Percentiles rank a stretch among this genome's conserved stretches.
phyloP scores from a whole-genome alignment of 2,888 invertebrate genomes.

The Labia minor region DNA sequence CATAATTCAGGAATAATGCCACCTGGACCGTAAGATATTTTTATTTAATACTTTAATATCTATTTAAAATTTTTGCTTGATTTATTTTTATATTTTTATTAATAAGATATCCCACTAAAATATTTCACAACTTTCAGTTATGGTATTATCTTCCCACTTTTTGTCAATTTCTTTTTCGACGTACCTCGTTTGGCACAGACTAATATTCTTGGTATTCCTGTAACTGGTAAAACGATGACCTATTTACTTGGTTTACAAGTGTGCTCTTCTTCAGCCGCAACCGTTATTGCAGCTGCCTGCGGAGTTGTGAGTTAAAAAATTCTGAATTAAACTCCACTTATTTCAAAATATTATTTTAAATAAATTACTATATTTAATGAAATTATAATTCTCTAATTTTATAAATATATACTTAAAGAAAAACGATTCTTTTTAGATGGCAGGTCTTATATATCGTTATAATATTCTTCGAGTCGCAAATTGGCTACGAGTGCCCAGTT shows the following conservation, averaged over 20 bases:
- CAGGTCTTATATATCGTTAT: constrained; percentile 33
- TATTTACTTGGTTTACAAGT: constrained; percentile 43
- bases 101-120: background rate
- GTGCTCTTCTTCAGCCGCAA: constrained; percentile 34
- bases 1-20: constrained; percentile 35
- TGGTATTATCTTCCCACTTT: constrained; percentile 40
- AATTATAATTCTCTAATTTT: background rate
- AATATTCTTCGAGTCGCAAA: constrained; percentile 36
- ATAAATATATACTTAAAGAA: too few relatives aligned
- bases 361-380: background rate
- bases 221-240: constrained; percentile 43
- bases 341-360: background rate
- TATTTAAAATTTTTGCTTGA: too few relatives aligned
- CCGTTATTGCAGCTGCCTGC: constrained; percentile 35
- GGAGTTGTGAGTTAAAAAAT: constrained; percentile 39
- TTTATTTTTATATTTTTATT: too few relatives aligned
- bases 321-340: background rate
- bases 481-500: constrained; percentile 35
- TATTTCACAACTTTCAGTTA: constrained; percentile 31
- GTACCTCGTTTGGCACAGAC: constrained; percentile 37
- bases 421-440: constrained; percentile 29
- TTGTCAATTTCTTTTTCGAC: constrained; percentile 41
- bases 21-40: constrained; percentile 39
- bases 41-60: background rate
- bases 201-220: constrained; percentile 39